These are phyloP conservation scores for Smittia aterrima DNA, from an alignment of 2,888 invertebrate species.

Conservation along the genomic window DNA sequence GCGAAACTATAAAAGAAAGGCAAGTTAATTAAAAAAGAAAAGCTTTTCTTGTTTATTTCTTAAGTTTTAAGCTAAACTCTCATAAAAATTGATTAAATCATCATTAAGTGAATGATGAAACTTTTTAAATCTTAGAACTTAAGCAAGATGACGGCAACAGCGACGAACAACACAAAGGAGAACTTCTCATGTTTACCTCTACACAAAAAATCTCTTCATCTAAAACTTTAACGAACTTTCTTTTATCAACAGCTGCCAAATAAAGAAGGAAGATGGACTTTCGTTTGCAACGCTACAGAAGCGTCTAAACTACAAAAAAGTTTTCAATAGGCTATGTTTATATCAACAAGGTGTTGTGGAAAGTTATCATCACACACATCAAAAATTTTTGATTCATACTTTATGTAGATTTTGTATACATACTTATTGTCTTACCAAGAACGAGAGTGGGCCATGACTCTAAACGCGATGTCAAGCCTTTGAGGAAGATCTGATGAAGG, in stretches of 20 bases:
- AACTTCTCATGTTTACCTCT: constrained; percentile 1
- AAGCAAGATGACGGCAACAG: too few relatives aligned
- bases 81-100: too few relatives aligned
- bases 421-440: constrained; percentile 62
- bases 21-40: too few relatives aligned
- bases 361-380: constrained; percentile 35
- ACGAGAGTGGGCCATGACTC: constrained; percentile 93
- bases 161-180: not conserved
- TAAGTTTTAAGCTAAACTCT: too few relatives aligned
- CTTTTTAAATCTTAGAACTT: too few relatives aligned
- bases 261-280: constrained; percentile 6
- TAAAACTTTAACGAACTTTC: not conserved
- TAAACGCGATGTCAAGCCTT: constrained; percentile 73
- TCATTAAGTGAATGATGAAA: too few relatives aligned
- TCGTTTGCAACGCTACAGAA: not conserved
- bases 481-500: constrained; percentile 90
- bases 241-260: constrained; percentile 21
- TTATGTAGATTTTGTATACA: constrained; percentile 35
- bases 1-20: too few relatives aligned
- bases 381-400: constrained; percentile 33
- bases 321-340: constrained; percentile 14
- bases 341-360: constrained; percentile 22
- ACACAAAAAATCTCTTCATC: constrained; percentile 19
- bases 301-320: constrained; percentile 18
- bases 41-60: too few relatives aligned